Evolutionary conservation across 2,797 vertebrate species (phyloP).

Genomic region (Phoeniculus purpureus): DNA sequence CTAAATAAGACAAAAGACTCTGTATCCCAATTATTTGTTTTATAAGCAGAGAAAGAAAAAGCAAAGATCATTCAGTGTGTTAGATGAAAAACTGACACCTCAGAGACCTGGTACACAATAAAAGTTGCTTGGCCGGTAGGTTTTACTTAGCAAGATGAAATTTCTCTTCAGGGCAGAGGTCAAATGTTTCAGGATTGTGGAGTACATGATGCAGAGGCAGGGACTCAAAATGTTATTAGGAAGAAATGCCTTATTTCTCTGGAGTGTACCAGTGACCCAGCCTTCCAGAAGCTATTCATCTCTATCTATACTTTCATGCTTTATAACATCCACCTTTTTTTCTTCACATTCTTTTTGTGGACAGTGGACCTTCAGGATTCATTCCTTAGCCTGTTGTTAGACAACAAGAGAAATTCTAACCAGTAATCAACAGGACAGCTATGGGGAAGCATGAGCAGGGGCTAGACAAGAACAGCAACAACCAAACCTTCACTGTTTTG

Average conservation of each 20-base stretch:
- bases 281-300: background rate
- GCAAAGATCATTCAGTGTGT: background rate
- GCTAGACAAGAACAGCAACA: background rate
- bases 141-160: conserved; percentile 23
- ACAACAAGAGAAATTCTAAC: background rate
- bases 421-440: background rate
- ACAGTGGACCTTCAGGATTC: background rate
- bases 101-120: background rate
- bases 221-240: background rate
- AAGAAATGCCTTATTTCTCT: background rate
- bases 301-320: background rate
- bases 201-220: background rate
- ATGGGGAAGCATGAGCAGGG: background rate
- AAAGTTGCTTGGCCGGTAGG: background rate
- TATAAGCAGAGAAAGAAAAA: background rate
- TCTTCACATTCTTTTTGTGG: background rate
- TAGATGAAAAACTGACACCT: conserved; percentile 9
- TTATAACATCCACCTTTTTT: background rate
- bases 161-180: conserved; percentile 5
- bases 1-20: background rate
- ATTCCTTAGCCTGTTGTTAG: background rate
- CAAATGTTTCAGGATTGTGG: background rate
- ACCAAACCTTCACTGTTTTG: background rate
- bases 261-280: background rate
- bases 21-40: background rate